Conservation (phyloP, 2,797 vertebrate genomes). For the Cyprinodon diabolis region DNA sequence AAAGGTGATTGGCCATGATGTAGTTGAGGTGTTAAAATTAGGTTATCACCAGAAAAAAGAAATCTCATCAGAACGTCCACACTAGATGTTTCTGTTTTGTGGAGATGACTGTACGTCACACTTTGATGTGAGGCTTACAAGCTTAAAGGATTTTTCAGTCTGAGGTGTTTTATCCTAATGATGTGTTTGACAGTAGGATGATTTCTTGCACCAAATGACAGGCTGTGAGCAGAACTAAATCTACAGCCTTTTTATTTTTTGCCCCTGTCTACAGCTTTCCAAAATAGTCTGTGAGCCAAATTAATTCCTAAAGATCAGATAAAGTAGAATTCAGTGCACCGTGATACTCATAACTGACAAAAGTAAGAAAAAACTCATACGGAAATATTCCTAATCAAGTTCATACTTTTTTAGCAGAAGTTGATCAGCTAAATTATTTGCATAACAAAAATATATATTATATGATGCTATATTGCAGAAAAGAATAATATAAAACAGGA, state of each 20-base stretch:
- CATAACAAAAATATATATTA: neutral
- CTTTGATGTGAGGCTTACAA: neutral
- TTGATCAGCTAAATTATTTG: neutral
- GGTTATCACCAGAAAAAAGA: constrained; percentile 17
- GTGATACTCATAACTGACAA: neutral
- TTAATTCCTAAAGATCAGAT: constrained; percentile 25
- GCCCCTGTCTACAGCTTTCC: constrained; percentile 41
- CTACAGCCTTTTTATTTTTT: constrained; percentile 38
- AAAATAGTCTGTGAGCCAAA: constrained; percentile 33
- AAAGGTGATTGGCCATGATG: constrained; percentile 17
- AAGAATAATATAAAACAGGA: neutral
- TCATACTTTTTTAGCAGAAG: neutral
- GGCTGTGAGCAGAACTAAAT: constrained; percentile 36
- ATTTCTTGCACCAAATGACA: constrained; percentile 31
- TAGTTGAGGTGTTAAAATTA: neutral
- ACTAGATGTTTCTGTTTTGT: constrained; percentile 2
- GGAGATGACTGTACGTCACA: constrained; percentile 11
- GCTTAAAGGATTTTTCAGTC: constrained; percentile 27
- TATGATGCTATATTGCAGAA: no score
- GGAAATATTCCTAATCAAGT: no score
- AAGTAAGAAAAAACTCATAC: no score
- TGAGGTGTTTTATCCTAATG: constrained; percentile 18
- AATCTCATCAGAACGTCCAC: constrained; percentile 24
- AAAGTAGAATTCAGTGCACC: neutral
- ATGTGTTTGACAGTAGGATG: constrained; percentile 31